Base-by-base conservation (phyloP, 2,888 invertebrate genomes). In the Orthosia gracilis region DNA sequence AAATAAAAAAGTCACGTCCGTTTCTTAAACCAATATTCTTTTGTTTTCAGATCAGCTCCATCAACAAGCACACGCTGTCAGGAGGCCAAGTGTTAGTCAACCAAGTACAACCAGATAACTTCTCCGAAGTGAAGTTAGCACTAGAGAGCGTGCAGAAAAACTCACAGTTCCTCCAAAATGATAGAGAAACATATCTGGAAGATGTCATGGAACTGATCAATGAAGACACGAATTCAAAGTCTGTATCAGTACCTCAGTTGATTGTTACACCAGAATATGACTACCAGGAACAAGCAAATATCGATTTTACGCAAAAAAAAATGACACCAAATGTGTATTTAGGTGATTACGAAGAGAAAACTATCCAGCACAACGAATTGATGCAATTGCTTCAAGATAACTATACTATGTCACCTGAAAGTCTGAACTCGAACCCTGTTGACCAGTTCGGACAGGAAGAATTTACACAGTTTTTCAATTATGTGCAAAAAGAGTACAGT, bases 81-180 rank as follows among this genome's bases (percentile, higher is more conserved):
- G 95, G 95, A 0, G 95, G 95, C 0, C 93, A 95, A 12, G 93
- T 96, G 0, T 89, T 92, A 4, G 93, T 94, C 0, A 94, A 94
- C 81, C 83, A 88, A 0, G 81, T 81, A 0, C 84, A 85, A 2
- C 31, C 87, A 4, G 91, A 90, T 74, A 90, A 91, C 62, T 83
- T 86, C 47, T 78, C 85, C 3, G 92, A 93, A 50, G 86, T 94
- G 0, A 91, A 92, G 59, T 80, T 88, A 3, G 95, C 94, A 0
- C 71, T 94, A 0, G 89, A 90, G 21, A 90, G 88, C 17, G 91
- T 94, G 0, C 88, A 92, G 13, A 88, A 91, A 12, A 89, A 91
- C 31, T 88, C 91, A 1, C 87, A 89, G 18, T 87, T 85, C 54
- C 76, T 89, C 0, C 90, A 90, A 63, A 91, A 91, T 18, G 92